Base-by-base conservation (phyloP, 2,797 vertebrate genomes). In the Chelmon rostratus region DNA sequence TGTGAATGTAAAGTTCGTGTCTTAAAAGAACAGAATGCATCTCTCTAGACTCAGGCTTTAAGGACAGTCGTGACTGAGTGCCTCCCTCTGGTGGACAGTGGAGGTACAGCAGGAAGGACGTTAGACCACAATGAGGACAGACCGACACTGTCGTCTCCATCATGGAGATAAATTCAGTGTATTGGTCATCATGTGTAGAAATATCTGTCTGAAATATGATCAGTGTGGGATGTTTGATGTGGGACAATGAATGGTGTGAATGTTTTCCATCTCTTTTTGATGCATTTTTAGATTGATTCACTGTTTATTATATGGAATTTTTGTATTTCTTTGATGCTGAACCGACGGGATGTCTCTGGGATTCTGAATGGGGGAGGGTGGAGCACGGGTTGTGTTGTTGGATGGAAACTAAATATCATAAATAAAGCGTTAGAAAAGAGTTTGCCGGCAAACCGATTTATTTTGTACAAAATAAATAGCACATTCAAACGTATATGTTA, bases 391-490 rank as follows among this genome's bases (percentile, higher is more conserved):
- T 28, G 11, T 23, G 13, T 8, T 65, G 19, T 12, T 1, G 19
- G 38, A 19, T 3, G 1, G 37, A 13, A 59, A 35, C 1, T 8
- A n/a, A n/a, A 53, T 38, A 49, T 18, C 40, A 38, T 2, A 16
- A 44, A 47, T n/a, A 33, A 49, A 33, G 21, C 23, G 1, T 5
- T 13, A 12, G 2, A 18, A 33, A 50, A 16, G 54, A 1, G 40
- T 4, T 40, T 47, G 16, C 0, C 74, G 50, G 12, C 8, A 82
- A 83, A 78, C 16, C 1, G 2, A 23, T 86, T 89, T 84, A 84
- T 81, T 91, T 61, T 54, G 23, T 77, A 76, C 38, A 89, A 88
- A 89, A 91, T 88, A 87, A 89, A 88, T 73, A 79, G 0, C 4
- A 85, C 67, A 86, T 42, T 57, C 2, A 82, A 74, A 78, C 40